These are phyloP conservation scores for Oceanites oceanicus DNA, from an alignment of 2,113 vertebrate species.

Conservation along the genomic window DNA sequence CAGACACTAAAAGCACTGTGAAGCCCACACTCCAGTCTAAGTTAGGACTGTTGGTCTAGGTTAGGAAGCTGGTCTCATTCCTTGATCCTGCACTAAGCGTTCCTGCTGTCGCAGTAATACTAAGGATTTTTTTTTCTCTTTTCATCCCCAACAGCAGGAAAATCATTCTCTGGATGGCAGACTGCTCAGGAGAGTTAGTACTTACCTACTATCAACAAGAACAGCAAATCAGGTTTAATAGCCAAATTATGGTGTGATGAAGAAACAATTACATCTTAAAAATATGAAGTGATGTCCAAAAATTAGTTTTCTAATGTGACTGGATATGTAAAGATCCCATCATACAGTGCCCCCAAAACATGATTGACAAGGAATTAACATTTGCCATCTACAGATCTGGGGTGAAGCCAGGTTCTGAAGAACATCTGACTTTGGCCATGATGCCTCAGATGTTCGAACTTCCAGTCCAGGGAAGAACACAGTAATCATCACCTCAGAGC, in stretches of 20 bases:
- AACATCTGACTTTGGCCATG: not conserved
- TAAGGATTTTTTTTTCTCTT: not conserved
- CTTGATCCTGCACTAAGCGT: not conserved
- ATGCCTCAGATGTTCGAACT: not conserved
- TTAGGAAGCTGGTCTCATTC: not conserved
- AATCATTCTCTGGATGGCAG: not conserved
- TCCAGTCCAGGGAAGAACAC: not conserved
- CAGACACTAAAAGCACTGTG: not conserved
- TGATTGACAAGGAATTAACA: not conserved
- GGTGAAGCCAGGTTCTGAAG: not conserved
- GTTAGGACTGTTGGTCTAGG: not conserved
- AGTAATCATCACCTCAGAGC: not conserved
- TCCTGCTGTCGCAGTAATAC: not conserved
- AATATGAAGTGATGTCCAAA: not conserved
- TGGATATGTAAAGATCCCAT: not conserved
- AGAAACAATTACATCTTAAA: not conserved
- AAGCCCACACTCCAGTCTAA: not conserved
- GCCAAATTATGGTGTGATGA: not conserved
- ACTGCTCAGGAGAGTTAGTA: not conserved
- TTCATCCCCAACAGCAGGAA: not conserved
- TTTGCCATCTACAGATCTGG: not conserved
- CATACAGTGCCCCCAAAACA: not conserved
- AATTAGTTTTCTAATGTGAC: not conserved
- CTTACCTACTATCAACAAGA: not conserved
- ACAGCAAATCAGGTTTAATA: not conserved